These are phyloP conservation scores for Solenodon paradoxus DNA, from an alignment of 2,113 vertebrate species.

Conservation along the genomic window DNA sequence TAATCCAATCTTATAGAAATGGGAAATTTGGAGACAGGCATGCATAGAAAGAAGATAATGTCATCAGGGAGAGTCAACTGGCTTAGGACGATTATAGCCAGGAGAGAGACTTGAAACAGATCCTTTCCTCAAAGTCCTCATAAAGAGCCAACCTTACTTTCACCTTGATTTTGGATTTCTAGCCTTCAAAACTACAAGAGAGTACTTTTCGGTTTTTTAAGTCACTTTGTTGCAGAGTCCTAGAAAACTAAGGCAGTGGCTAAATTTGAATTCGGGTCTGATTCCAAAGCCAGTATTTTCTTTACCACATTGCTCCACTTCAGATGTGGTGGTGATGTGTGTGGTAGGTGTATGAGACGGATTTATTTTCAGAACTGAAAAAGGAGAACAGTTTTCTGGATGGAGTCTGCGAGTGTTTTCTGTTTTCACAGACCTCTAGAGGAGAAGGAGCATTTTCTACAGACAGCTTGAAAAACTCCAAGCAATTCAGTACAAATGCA, in stretches of 20 bases:
- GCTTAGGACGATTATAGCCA: too few species aligned
- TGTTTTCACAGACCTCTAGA: neutral
- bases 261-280: neutral
- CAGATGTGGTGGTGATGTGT: neutral
- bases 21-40: neutral
- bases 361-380: slow-evolving; percentile 1
- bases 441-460: neutral
- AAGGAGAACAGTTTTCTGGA: neutral
- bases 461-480: slow-evolving; percentile 33
- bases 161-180: too few species aligned
- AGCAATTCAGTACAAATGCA: neutral
- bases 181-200: neutral
- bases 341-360: neutral
- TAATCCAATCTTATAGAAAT: neutral
- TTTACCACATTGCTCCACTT: neutral
- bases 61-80: too few species aligned
- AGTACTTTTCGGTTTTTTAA: neutral
- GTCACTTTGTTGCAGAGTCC: neutral
- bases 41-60: neutral
- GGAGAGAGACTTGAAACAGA: neutral
- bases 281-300: neutral
- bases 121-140: neutral
- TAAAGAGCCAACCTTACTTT: neutral
- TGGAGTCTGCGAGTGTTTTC: neutral
- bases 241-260: neutral